Percentiles rank a stretch among this genome's conserved stretches.
These are phyloP conservation scores for Zaprionus obscuricornis DNA, from an alignment of 2,888 invertebrate species.

Conservation along the genomic window DNA sequence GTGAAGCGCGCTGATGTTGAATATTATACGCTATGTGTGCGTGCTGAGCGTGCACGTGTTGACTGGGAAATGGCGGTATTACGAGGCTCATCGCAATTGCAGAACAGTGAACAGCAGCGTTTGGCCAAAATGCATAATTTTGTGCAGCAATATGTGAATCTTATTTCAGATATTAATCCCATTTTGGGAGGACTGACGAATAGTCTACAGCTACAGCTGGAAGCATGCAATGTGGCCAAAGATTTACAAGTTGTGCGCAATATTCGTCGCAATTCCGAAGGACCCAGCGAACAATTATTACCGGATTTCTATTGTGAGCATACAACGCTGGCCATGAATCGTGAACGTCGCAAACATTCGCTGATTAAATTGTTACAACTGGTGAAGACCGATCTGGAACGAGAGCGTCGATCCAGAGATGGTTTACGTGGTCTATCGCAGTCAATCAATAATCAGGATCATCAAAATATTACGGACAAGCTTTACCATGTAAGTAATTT, in stretches of 20 bases:
- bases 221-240: constrained; percentile 82
- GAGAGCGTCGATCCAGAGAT: constrained; percentile 94
- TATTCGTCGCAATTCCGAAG: constrained; percentile 83
- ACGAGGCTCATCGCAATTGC: constrained; percentile 93
- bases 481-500: constrained; percentile 93
- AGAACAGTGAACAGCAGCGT: constrained; percentile 95
- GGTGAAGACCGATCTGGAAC: constrained; percentile 93
- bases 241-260: constrained; percentile 83
- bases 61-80: constrained; percentile 96
- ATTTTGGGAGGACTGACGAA: constrained; percentile 87
- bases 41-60: constrained; percentile 94
- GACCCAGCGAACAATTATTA: constrained; percentile 91
- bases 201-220: constrained; percentile 79
- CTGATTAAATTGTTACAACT: constrained; percentile 92
- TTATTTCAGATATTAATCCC: constrained; percentile 90
- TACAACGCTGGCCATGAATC: constrained; percentile 95
- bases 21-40: constrained; percentile 95
- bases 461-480: constrained; percentile 95
- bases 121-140: constrained; percentile 90
- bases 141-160: constrained; percentile 87
- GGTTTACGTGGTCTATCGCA: constrained; percentile 94
- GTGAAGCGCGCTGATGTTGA: constrained; percentile 96
- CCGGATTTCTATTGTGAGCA: constrained; percentile 98
- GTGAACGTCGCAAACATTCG: constrained; percentile 93
- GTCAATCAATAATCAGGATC: constrained; percentile 95